These are phyloP conservation scores for Antigone vipio DNA, from an alignment of 2,113 vertebrate species.

Conservation along the genomic window DNA sequence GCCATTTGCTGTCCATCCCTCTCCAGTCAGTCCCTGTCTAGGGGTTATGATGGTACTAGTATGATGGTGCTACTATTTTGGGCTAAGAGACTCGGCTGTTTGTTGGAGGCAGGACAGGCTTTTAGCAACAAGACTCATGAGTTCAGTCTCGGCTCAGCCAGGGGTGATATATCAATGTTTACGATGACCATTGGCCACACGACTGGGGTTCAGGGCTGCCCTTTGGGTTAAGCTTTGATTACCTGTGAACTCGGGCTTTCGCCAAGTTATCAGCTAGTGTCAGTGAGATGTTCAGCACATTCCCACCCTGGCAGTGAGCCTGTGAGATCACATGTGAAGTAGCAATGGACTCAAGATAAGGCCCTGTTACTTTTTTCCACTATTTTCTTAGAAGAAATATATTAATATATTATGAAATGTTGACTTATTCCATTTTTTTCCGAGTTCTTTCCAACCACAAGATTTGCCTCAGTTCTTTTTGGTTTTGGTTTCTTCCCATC, in stretches of 20 bases:
- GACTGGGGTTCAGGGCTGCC: not conserved
- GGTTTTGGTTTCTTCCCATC: not conserved
- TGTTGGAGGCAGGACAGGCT: not conserved
- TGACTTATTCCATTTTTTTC: not conserved
- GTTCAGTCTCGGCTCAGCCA: not conserved
- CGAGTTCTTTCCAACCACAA: not conserved
- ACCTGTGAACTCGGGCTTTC: not conserved
- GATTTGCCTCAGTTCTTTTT: not conserved
- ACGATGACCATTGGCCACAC: fast-evolving
- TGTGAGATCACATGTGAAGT: not conserved
- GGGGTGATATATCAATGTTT: not conserved
- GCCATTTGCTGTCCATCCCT: not conserved
- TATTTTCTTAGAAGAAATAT: not conserved
- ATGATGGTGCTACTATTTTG: not conserved
- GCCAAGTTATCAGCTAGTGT: not conserved
- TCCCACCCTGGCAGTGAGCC: not conserved
- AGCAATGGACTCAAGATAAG: not conserved
- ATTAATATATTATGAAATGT: not conserved
- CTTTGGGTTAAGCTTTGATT: not conserved
- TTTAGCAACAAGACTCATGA: not conserved
- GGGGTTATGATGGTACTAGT: not conserved
- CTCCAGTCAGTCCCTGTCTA: not conserved
- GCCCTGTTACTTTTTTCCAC: not conserved
- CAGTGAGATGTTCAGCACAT: not conserved
- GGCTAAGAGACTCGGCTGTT: not conserved